These are phyloP conservation scores for Pagetopsis macropterus DNA, from an alignment of 2,797 vertebrate species.

Conservation along the genomic window DNA sequence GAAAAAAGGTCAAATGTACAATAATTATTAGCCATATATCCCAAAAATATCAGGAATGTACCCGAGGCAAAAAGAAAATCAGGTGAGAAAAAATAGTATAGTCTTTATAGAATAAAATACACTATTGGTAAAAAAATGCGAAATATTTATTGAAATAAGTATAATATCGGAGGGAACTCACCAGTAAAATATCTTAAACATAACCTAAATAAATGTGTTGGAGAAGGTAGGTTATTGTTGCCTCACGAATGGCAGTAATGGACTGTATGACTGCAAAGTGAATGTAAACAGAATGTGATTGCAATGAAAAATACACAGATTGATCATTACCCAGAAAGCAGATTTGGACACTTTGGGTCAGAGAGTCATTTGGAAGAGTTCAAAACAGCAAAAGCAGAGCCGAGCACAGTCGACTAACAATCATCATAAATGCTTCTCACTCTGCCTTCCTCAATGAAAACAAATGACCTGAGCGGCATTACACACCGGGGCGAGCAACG, in stretches of 20 bases:
- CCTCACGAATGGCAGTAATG: background rate
- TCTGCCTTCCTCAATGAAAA: conserved; percentile 63
- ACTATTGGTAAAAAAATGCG: too few relatives aligned
- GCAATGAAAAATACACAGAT: conserved; percentile 5
- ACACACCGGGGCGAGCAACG: conserved; percentile 54
- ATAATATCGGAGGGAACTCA: too few relatives aligned
- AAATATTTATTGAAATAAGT: too few relatives aligned
- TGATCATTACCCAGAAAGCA: conserved; percentile 39
- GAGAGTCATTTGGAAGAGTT: conserved; percentile 29
- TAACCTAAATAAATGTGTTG: background rate
- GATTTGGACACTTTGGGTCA: conserved; percentile 30
- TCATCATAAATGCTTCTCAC: conserved; percentile 66
- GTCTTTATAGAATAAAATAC: too few relatives aligned
- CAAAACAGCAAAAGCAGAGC: conserved; percentile 32
- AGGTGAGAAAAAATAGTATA: too few relatives aligned
- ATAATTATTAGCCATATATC: too few relatives aligned
- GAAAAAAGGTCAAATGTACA: background rate
- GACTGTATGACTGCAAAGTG: background rate
- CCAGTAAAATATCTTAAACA: background rate
- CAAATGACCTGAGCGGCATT: conserved; percentile 67
- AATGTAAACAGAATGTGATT: conserved; percentile 6
- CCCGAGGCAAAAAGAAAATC: background rate
- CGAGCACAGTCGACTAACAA: conserved; percentile 44
- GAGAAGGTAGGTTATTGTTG: background rate
- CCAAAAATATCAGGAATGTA: background rate